Conservation (phyloP, 2,113 vertebrate genomes). For the Corvus cornix region DNA sequence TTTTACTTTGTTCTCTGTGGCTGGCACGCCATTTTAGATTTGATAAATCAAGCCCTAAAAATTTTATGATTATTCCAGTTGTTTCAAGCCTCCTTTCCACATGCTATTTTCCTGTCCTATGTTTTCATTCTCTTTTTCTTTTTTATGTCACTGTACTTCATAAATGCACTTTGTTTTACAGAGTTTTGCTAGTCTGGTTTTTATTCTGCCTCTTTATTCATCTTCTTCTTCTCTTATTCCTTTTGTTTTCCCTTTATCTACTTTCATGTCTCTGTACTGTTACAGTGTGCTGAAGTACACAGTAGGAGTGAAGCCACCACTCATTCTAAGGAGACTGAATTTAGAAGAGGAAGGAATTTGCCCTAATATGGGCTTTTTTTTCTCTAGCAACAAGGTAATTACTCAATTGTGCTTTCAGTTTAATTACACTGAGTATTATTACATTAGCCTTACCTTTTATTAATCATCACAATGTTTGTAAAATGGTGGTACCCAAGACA, state of each 20-base stretch:
- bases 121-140: background rate
- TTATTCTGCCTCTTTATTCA: background rate
- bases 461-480: background rate
- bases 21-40: background rate
- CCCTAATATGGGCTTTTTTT: background rate
- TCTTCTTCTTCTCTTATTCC: background rate
- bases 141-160: background rate
- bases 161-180: background rate
- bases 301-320: background rate
- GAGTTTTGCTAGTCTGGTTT: background rate
- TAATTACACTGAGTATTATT: background rate
- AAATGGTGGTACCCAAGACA: background rate
- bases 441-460: background rate
- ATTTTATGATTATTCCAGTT: conserved; percentile 1
- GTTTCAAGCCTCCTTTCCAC: conserved; percentile 4
- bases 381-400: background rate
- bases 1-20: background rate
- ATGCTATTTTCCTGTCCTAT: background rate
- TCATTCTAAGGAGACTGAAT: background rate
- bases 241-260: conserved; percentile 4
- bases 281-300: background rate
- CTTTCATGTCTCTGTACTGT: background rate
- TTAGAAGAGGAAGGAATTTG: background rate
- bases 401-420: background rate
- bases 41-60: conserved; percentile 35